Evolutionary conservation across 2,113 vertebrate species (phyloP).

Genomic region (Hirundichthys speculiger): DNA sequence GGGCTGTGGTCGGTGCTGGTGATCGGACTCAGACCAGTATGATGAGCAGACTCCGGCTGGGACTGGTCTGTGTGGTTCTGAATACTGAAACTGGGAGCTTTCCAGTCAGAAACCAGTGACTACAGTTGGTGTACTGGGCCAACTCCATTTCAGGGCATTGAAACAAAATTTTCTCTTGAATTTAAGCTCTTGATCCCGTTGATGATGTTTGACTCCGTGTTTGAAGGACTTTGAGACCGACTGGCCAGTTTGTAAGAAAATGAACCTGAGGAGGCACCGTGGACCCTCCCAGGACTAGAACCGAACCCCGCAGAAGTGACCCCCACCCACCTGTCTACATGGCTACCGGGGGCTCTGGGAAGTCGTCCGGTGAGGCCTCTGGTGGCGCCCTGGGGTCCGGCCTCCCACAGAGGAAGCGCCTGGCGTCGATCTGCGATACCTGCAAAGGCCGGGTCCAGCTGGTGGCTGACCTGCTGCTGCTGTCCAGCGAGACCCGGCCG

Average conservation of each 20-base stretch:
- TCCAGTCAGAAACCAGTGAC: no score
- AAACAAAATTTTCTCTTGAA: no score
- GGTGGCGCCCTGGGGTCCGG: constrained; percentile 74
- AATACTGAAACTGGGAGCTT: no score
- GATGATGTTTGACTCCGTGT: no score
- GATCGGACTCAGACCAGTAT: no score
- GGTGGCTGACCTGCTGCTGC: constrained; percentile 95
- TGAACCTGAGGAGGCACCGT: constrained; percentile 22
- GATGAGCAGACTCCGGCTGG: no score
- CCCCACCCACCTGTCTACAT: constrained; percentile 78
- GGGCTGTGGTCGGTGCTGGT: constrained; percentile 18
- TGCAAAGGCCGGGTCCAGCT: constrained; percentile 99
- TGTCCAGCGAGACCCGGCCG: constrained; percentile 95
- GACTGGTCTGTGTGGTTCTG: no score
- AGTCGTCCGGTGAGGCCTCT: constrained; percentile 87
- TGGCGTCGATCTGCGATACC: constrained; percentile 89
- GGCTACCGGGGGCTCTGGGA: constrained; percentile 94
- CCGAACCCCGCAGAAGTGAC: constrained; percentile 28
- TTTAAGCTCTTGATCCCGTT: no score
- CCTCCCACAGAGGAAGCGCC: constrained; percentile 89
- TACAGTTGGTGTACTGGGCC: no score
- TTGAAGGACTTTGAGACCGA: no score
- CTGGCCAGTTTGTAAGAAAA: no score
- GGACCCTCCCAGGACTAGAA: not conserved
- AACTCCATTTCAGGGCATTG: no score